Base-by-base conservation (phyloP, 2,888 invertebrate genomes). In the Polymixis flavicincta region DNA sequence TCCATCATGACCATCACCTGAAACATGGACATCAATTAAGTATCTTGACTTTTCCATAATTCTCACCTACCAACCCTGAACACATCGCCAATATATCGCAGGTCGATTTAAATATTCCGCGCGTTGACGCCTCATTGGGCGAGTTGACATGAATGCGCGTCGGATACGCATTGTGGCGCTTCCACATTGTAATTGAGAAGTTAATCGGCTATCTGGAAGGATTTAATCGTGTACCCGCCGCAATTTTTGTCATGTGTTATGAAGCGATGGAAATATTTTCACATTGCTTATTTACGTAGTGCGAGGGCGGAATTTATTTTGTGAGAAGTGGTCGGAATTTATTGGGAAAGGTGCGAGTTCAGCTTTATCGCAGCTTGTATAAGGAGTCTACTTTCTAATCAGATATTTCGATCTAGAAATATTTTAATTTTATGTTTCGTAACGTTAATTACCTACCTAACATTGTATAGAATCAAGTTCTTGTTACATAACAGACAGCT, bases 121-220 rank as follows among this genome's bases (percentile, higher is more conserved):
- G 83, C 80, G 78, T 67, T 81, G 85, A 85, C 78, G 84, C 83
- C 86, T 85, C 85, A 87, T 87, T 83, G 87, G 71, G 64, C 72
- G 69, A 77, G 76, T 67, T 83, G 85, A 86, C 85, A 70, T 80
- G 73, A 86, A 78, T 71, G 77, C 73, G 65, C 74, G 66, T 60
- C 59, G 76, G 67, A 67, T 74, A 61, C 68, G 78, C 87, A 74
- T 87, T 83, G 85, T 85, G 68, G 71, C 61, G 67, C 67, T 70
- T 71, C 82, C 76, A 85, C 71, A 74, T 83, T 78, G 87, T 80
- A 85, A 85, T 87, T 87, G 85, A 78, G 85, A 83, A 78, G 77
- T 85, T 80, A 85, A 85, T 85, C 87, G 85, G 85, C 68, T 83
- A 85, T 87, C 82, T 75, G 76, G 60, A 74, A 71, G 76, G 76